Evolutionary conservation across 2,888 invertebrate species (phyloP), one percentile per base, ranked within the genome.

Genomic region (Epirrhoe alternata): DNA sequence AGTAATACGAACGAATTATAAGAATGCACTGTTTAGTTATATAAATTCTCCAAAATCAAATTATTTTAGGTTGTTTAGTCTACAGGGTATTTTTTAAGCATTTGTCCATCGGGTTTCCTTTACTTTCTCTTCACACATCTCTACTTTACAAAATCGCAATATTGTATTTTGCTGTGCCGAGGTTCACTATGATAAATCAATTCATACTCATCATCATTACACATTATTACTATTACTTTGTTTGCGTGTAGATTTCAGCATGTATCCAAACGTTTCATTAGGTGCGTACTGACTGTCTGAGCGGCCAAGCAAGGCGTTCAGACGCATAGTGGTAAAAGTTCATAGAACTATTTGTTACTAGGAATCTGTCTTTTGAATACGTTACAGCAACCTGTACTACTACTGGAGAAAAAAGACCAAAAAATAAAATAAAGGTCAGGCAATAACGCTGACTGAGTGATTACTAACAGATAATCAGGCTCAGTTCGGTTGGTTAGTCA

Each of bases 51-150:
- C 24, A 65, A 68, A 61, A 62, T 66, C 55, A 67, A 33, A 35
- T 61, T 61, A 55, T 65, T 50, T 70, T 74, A 72, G 73, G 72
- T 79, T 78, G 74, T 78, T 83, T 85, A 83, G 80, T 83, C 79
- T 76, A 86, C 86, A 86, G 86, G 86, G 85, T 86, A 86, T 78
- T 79, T 77, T 38, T 74, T 75, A 79, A 84, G 85, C 85, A 84
- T 83, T 86, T 85, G 55, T 71, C 58, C 67, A 65, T 69, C 60
- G 55, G 61, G 69, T 70, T 70, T 70, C 55, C 35, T 59, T 71
- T 77, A 60, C 56, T 49, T 56, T 60, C 68, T 72, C 63, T 67
- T 68, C 65, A 70, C 61, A 60, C 72, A 73, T 72, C 68, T 68
- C 65, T 73, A 64, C 50, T 54, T 68, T 61, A 45, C 50, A 64